Evolutionary conservation across 2,888 invertebrate genomes (phyloP).

Genomic region (Stegophylla sp.): DNA sequence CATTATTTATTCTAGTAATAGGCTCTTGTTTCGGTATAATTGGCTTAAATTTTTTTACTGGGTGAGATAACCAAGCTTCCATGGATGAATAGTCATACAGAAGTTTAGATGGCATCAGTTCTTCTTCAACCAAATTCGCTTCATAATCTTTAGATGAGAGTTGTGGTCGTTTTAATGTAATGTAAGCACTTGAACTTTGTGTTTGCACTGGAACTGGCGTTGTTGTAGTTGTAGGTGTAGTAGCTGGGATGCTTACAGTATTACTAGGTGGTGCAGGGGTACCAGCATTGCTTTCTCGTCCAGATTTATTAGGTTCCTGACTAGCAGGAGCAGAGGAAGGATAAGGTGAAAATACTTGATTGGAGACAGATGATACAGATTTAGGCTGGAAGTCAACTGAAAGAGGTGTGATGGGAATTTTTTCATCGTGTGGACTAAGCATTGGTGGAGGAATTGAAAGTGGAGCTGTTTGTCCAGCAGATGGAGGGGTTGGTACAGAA

Average conservation of each 20-base stretch:
- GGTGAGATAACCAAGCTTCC: conserved; percentile 89
- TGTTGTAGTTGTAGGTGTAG: conserved; percentile 43
- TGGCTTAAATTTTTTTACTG: conserved; percentile 85
- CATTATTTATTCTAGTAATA: conserved; percentile 54
- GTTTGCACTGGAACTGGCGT: conserved; percentile 40
- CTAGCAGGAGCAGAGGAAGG: conserved; percentile 59
- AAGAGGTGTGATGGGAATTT: conserved; percentile 64
- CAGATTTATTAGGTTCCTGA: conserved; percentile 53
- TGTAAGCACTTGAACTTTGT: conserved; percentile 45
- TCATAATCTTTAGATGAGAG: conserved; percentile 81
- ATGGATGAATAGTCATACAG: conserved; percentile 88
- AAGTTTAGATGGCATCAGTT: conserved; percentile 75
- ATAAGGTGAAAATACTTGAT: conserved; percentile 63
- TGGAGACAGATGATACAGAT: conserved; percentile 65
- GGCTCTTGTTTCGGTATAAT: conserved; percentile 61
- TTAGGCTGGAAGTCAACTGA: conserved; percentile 65
- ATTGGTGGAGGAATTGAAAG: conserved; percentile 66
- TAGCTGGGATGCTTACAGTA: conserved; percentile 46
- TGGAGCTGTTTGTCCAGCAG: conserved; percentile 62
- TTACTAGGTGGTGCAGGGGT: conserved; percentile 48
- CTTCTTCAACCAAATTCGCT: conserved; percentile 80
- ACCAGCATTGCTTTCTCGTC: conserved; percentile 51
- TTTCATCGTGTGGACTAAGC: conserved; percentile 62
- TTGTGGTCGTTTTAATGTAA: conserved; percentile 75
- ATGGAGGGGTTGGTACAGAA: conserved; percentile 65